Evolutionary conservation across 2,888 invertebrate species (phyloP).

Genomic region (Acheta domesticus): DNA sequence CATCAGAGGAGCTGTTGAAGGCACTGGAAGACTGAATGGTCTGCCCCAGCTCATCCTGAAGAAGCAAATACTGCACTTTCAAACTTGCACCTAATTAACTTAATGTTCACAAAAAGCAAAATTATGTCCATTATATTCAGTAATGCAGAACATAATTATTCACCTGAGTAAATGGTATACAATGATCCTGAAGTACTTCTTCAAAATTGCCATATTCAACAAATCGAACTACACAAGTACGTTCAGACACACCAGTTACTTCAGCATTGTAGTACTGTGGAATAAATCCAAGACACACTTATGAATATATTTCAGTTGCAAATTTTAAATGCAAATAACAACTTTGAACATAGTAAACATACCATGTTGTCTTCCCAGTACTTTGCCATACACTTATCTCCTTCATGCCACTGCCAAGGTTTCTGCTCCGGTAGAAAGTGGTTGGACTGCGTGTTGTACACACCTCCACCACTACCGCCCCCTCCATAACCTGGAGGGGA

Average conservation of each 20-base stretch:
- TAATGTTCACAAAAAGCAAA: not conserved
- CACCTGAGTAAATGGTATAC: conserved; percentile 60
- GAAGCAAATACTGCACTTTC: conserved; percentile 23
- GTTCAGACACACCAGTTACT: conserved; percentile 75
- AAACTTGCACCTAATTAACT: not conserved
- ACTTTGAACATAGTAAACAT: conserved; percentile 38
- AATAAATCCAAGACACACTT: conserved; percentile 22
- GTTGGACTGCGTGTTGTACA: conserved; percentile 29
- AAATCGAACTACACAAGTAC: conserved; percentile 81
- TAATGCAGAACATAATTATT: conserved; percentile 21
- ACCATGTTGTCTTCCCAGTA: conserved; percentile 92
- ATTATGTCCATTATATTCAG: not conserved
- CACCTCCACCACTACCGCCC: conserved; percentile 22
- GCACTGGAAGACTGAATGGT: conserved; percentile 37
- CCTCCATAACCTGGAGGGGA: conserved; percentile 24
- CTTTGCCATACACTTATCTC: conserved; percentile 81
- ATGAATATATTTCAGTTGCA: conserved; percentile 27
- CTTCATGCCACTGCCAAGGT: conserved; percentile 64
- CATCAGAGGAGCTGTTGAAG: conserved; percentile 35
- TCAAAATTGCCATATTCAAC: conserved; percentile 87
- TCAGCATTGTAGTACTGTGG: conserved; percentile 23
- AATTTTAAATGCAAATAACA: not conserved
- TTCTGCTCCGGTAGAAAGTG: conserved; percentile 34
- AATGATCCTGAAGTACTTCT: conserved; percentile 79
- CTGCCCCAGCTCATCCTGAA: conserved; percentile 37